Base-by-base conservation (phyloP, 35 echinoderm and acorn worm genomes). In the Ophiothrix spiculata region DNA sequence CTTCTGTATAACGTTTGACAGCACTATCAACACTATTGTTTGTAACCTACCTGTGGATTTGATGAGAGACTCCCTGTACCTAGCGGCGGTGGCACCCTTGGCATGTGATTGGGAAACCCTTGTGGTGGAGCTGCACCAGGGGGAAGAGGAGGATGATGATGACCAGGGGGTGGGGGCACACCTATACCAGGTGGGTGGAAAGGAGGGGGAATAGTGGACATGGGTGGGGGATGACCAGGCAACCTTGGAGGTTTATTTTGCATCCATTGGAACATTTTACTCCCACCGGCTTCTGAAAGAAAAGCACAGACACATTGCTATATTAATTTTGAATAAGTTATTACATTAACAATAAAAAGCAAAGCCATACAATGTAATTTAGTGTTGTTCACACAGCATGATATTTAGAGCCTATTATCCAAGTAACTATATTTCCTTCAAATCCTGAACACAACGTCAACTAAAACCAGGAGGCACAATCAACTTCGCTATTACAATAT, bases 181-280 rank as follows among this genome's bases (percentile, higher is more conserved):
- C 19, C 39, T 21, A n/a, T 17, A 39, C 0, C 38, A 75, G 74
- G 28, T 56, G 38, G 35, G 83, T 86, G 17, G 86, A 77, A 35
- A 39, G 56, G 38, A 46, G 85, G 89, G 21, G 77, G 42, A 31
- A 75, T 17, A 75, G 89, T 17, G 33, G 73, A 42, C 88, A 78
- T 74, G 78, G 92, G 64, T 32, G 78, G 23, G 36, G 60, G 73
- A 63, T 31, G 76, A 80, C 28, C 40, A 23, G 35, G 46, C 12
- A 60, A 46, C 33, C 56, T 84, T 45, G 56, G 45, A 40, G 81
- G 31, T 83, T 78, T 69, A 75, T 19, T 88, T 60, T 88, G 95
- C 81, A 99, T 91, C 92, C 92, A 94, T 11, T 84, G 83, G 34
- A 94, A 75, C 75, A 99, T 99, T 77, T 99, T 99, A 64, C 96